Conservation (phyloP, 2,888 invertebrate species). For the Ophion slaviceki region DNA sequence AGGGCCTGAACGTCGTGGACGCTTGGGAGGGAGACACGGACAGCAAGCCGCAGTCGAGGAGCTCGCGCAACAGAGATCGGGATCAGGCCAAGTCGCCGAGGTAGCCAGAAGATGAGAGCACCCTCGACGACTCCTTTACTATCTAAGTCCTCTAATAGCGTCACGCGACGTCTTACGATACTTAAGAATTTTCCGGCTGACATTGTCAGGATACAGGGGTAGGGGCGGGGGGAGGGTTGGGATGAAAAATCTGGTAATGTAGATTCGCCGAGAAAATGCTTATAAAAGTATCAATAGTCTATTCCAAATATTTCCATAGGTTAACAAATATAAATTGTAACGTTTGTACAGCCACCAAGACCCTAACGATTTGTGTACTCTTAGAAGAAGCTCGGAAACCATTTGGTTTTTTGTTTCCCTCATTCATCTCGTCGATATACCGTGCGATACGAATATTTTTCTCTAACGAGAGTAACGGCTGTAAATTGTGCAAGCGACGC, state of each 20-base stretch:
- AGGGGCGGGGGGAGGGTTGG: not conserved
- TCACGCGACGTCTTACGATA: not conserved
- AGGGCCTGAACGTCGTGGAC: conserved; percentile 80
- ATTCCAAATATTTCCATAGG: not conserved
- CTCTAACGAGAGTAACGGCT: not conserved
- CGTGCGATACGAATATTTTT: not conserved
- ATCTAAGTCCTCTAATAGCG: not conserved
- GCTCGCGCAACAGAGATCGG: conserved; percentile 55
- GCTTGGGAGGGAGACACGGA: conserved; percentile 81
- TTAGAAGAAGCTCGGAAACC: too few relatives aligned
- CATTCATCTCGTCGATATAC: not conserved
- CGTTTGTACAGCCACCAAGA: not conserved
- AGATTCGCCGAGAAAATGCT: not conserved
- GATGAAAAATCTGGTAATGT: not conserved
- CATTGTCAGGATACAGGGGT: not conserved
- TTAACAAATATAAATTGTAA: not conserved
- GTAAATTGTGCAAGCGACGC: not conserved
- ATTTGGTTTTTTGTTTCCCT: not conserved
- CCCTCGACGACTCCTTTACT: conserved; percentile 14
- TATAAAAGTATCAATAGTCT: too few relatives aligned
- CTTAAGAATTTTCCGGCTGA: not conserved
- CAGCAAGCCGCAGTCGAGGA: conserved; percentile 36
- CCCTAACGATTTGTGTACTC: not conserved
- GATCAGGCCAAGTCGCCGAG: conserved; percentile 28
- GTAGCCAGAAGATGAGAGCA: conserved; percentile 21